These are phyloP conservation scores for Kuschelorhynchus macadamiae DNA, from an alignment of 2,888 invertebrate species.

Conservation along the genomic window DNA sequence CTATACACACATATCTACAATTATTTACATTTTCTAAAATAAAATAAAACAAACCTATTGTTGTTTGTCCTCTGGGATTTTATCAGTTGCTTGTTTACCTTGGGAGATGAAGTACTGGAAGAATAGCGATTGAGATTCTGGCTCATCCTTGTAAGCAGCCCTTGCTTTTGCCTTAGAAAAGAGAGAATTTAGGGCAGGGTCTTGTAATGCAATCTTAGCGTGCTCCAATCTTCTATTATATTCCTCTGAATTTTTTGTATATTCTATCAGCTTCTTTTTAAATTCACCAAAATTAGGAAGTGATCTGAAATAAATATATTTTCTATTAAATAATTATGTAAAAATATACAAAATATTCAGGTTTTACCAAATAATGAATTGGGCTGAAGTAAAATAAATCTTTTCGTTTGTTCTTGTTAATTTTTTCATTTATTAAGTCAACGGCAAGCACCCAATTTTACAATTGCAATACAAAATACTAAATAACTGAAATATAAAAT, in stretches of 20 bases:
- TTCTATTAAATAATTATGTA: too few relatives aligned
- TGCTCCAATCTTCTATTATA: conserved; percentile 48
- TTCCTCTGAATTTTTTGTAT: conserved; percentile 56
- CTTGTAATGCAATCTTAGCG: conserved; percentile 27
- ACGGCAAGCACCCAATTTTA: too few relatives aligned
- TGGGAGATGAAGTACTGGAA: conserved; percentile 53
- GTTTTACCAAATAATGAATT: too few relatives aligned
- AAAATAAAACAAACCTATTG: conserved; percentile 35
- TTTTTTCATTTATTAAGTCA: too few relatives aligned
- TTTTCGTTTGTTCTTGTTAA: too few relatives aligned
- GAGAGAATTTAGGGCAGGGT: conserved; percentile 50
- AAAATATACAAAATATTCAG: too few relatives aligned
- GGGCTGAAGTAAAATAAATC: too few relatives aligned
- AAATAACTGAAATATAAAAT: too few relatives aligned
- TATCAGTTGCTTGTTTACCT: not conserved
- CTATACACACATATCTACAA: too few relatives aligned
- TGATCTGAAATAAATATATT: conserved; percentile 56
- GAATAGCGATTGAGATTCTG: conserved; percentile 55
- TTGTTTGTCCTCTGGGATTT: conserved; percentile 1
- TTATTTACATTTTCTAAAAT: not conserved
- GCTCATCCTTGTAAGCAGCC: conserved; percentile 57
- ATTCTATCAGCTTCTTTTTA: conserved; percentile 49
- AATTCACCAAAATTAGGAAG: conserved; percentile 57
- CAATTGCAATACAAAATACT: too few relatives aligned
- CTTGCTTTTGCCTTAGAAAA: conserved; percentile 54